Conservation (phyloP, 2,888 invertebrate genomes). For the Clepsis dumicolana region DNA sequence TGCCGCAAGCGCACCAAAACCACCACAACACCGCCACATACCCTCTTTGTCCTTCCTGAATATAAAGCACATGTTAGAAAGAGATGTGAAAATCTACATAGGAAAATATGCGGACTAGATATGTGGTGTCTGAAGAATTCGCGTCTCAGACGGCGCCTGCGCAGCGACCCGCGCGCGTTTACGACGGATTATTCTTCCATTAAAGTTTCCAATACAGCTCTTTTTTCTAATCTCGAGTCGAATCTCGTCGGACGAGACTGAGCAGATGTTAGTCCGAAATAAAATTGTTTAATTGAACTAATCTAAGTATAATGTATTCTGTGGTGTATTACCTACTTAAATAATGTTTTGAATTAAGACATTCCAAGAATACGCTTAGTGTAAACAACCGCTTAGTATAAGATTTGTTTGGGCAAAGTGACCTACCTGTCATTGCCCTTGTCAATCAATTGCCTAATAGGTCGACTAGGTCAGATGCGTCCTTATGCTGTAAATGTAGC, state of each 20-base stretch:
- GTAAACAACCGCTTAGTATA: neutral
- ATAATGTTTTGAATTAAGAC: neutral
- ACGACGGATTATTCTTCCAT: slow-evolving; percentile 34
- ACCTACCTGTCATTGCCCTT: neutral
- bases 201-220: slow-evolving; percentile 30
- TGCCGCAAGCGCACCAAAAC: slow-evolving; percentile 41
- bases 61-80: slow-evolving; percentile 16
- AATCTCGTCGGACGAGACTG: slow-evolving; percentile 6
- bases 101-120: slow-evolving; percentile 14
- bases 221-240: slow-evolving; percentile 9
- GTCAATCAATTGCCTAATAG: neutral
- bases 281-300: neutral
- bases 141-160: slow-evolving; percentile 35
- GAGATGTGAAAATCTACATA: slow-evolving; percentile 17
- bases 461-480: too few species aligned
- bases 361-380: neutral
- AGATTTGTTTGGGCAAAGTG: neutral
- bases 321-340: too few species aligned
- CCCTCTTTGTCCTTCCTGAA: slow-evolving; percentile 19
- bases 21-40: slow-evolving; percentile 27
- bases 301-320: neutral
- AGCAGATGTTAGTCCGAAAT: slow-evolving; percentile 8
- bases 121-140: slow-evolving; percentile 27
- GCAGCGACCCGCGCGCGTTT: slow-evolving; percentile 26
- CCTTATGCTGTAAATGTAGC: neutral